A percentile compares a stretch with the other conserved stretches of the same genome.
These are phyloP conservation scores for Eumeta japonica DNA, from an alignment of 1,140 invertebrate genomes.

Conservation along the genomic window DNA sequence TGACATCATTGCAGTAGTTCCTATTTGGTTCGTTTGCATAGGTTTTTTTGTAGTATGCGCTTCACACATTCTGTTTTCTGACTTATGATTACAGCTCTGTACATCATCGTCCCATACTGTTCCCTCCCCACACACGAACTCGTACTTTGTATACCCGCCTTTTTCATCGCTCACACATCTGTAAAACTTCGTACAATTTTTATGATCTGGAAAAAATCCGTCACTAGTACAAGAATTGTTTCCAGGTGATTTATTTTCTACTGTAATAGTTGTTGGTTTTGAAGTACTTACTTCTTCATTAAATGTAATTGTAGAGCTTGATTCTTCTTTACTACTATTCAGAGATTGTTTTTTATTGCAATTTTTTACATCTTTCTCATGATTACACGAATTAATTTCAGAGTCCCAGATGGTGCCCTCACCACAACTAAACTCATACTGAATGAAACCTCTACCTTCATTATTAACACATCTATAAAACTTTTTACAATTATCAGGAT, in stretches of 20 bases:
- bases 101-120: slow-evolving; percentile 45
- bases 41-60: no score
- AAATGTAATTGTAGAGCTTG: slow-evolving; percentile 9
- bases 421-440: slow-evolving; percentile 65
- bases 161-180: slow-evolving; percentile 61
- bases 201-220: no score
- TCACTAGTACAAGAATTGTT: no score
- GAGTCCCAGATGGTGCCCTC: slow-evolving; percentile 68
- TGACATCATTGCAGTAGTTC: no score
- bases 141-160: slow-evolving; percentile 56
- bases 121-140: slow-evolving; percentile 61
- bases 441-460: slow-evolving; percentile 57
- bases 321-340: slow-evolving; percentile 12
- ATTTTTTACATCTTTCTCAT: slow-evolving; percentile 56
- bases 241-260: no score
- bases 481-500: slow-evolving; percentile 60
- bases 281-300: no score
- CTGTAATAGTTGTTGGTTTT: no score
- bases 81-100: slow-evolving; percentile 28
- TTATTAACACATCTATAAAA: slow-evolving; percentile 70
- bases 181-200: slow-evolving; percentile 56
- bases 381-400: slow-evolving; percentile 62
- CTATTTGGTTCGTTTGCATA: no score
- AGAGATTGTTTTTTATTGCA: no score
- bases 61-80: slow-evolving; percentile 26